phyloP scores from a whole-genome alignment of 64 coral and sea anemone genomes.

The Porites lutea region DNA sequence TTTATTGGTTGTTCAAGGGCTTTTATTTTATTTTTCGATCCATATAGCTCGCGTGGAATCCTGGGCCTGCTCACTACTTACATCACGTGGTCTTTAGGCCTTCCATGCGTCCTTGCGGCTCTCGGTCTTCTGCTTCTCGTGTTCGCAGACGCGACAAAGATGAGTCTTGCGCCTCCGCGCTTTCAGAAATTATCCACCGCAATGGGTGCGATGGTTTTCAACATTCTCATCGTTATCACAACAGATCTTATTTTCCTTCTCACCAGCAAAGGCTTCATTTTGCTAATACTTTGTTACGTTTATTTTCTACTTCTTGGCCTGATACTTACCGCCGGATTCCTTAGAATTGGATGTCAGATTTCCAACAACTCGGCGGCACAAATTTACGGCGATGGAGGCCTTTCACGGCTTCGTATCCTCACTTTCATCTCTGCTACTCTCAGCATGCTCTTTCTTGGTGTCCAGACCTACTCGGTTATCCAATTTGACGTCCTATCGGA shows the following conservation, averaged over 20 bases:
- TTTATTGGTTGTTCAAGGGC: conserved; percentile 57
- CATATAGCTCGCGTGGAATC: conserved; percentile 60
- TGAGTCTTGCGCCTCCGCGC: conserved; percentile 45
- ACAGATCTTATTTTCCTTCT: conserved; percentile 30
- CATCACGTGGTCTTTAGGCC: conserved; percentile 59
- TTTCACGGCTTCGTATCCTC: conserved; percentile 35
- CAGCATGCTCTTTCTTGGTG: conserved; percentile 33
- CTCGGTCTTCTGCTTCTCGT: conserved; percentile 59
- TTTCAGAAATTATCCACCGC: conserved; percentile 68
- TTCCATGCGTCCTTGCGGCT: conserved; percentile 61
- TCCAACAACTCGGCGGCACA: conserved; percentile 18
- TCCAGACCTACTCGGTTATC: conserved; percentile 38
- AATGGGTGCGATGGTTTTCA: conserved; percentile 1
- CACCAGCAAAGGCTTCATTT: background rate
- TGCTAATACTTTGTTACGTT: conserved; percentile 59
- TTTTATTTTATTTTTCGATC: conserved; percentile 61
- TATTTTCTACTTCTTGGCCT: conserved; percentile 64
- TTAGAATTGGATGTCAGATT: conserved; percentile 49
- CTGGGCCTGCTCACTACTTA: background rate
- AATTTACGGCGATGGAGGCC: conserved; percentile 7
- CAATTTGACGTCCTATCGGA: background rate
- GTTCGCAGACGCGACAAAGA: conserved; percentile 57
- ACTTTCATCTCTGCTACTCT: conserved; percentile 30
- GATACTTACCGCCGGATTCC: conserved; percentile 47
- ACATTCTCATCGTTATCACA: conserved; percentile 25